Evolutionary conservation across 2,797 vertebrate genomes (phyloP).

Genomic region (Sus cebifrons): DNA sequence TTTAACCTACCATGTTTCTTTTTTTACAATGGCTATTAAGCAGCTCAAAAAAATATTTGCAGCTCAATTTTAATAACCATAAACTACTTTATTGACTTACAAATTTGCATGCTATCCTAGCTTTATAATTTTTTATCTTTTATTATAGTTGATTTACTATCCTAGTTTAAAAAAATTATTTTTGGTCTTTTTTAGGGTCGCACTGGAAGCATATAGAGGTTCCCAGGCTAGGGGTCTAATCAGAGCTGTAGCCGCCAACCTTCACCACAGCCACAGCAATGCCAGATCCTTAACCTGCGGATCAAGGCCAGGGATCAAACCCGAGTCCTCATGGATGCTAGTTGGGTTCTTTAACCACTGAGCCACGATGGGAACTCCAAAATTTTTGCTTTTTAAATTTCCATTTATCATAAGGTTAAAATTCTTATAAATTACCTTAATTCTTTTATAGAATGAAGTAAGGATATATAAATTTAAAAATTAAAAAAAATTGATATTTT

Average conservation of each 20-base stretch:
- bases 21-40: not conserved
- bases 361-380: not conserved
- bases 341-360: too few species aligned
- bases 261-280: too few species aligned
- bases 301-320: too few species aligned
- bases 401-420: slow-evolving; percentile 11
- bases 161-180: not conserved
- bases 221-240: too few species aligned
- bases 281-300: too few species aligned
- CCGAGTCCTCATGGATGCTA: too few species aligned
- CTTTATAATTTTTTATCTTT: not conserved
- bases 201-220: too few species aligned
- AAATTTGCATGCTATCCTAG: not conserved
- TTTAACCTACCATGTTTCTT: not conserved
- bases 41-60: not conserved
- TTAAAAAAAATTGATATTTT: not conserved
- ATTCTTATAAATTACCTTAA: not conserved
- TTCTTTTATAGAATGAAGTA: slow-evolving; percentile 39
- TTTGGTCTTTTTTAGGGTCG: too few species aligned
- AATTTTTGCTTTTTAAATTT: not conserved
- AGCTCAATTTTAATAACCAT: not conserved
- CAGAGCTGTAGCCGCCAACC: too few species aligned
- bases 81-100: not conserved
- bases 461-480: not conserved
- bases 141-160: too few species aligned